Evolutionary conservation across 2,888 invertebrate species (phyloP).

Genomic region (Epistrophe eligans): DNA sequence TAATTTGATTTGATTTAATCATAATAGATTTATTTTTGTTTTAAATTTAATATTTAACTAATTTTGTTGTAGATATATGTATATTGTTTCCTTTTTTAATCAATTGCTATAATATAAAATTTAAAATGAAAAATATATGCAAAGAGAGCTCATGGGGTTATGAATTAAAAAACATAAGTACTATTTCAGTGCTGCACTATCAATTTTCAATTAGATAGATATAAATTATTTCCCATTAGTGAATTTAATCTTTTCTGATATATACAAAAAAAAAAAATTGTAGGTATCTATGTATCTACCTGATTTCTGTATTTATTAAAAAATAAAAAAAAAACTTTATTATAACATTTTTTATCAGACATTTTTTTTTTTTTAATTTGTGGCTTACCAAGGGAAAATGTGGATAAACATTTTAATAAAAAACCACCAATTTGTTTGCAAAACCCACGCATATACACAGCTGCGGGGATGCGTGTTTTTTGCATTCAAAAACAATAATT

Average conservation of each 20-base stretch:
- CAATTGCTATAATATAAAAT: neutral
- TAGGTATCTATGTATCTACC: neutral
- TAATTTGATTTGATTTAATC: too few relatives aligned
- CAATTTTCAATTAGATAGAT: slow-evolving; percentile 33
- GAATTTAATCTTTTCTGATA: slow-evolving; percentile 26
- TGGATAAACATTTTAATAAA: slow-evolving; percentile 41
- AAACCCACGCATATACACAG: slow-evolving; percentile 33
- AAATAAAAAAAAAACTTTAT: slow-evolving; percentile 11
- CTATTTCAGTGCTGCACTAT: slow-evolving; percentile 12
- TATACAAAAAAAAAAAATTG: neutral
- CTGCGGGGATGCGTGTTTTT: slow-evolving; percentile 17
- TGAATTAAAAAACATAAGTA: neutral
- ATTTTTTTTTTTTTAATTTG: slow-evolving; percentile 59
- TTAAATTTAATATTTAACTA: too few relatives aligned
- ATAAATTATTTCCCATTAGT: slow-evolving; percentile 35
- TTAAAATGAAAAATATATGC: neutral
- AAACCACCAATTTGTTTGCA: slow-evolving; percentile 60
- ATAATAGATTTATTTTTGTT: too few relatives aligned
- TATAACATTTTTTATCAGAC: slow-evolving; percentile 22
- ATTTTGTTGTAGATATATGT: too few relatives aligned
- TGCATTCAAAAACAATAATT: slow-evolving; percentile 23
- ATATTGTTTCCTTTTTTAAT: neutral
- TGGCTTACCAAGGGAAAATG: slow-evolving; percentile 63
- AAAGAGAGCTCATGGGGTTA: neutral
- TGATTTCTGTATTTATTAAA: neutral